Base-by-base conservation (phyloP, 1,140 invertebrate genomes). In the Microplitis mediator region DNA sequence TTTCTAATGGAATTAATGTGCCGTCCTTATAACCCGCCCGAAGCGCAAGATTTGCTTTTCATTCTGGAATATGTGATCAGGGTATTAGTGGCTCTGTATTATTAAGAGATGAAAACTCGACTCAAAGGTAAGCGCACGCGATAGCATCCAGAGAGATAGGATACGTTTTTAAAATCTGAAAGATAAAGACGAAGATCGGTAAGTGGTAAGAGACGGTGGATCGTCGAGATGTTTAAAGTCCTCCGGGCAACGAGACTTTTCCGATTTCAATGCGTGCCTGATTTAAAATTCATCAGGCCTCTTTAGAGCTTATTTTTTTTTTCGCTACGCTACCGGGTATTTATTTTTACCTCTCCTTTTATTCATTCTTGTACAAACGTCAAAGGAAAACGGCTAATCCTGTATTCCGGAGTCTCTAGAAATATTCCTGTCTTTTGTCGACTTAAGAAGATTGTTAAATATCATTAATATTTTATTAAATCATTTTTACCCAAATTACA, bases 211-310 rank as follows among this genome's bases (percentile, higher is more conserved):
- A 23, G 23, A 23, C 0, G 23, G 23, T 23, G 23, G 23, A 23
- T 23, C 23, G 23, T 23, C 69, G 67, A 68, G 77, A 76, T 75
- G 52, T 73, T 78, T 72, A 84, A 84, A 85, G 82, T 82, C 82
- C 84, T 85, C 81, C 70, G 34, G 79, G 80, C 84, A 77, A 81
- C 74, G 80, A 85, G 80, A 82, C 84, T 85, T 85, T 82, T 63
- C 69, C 77, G 82, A 85, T 84, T 84, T 86, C 81, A 85, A 86
- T 86, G 83, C 81, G 74, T 72, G 76, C 60, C 84, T 85, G 83
- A 86, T 86, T 87, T 86, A 86, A 86, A 86, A 86, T 87, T 87
- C 84, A 87, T 87, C 84, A 86, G 83, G 16, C 76, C 84, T 85
- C 83, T 86, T 86, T 84, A 86, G 84, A 81, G 85, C 84, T 84